Evolutionary conservation across 2,888 invertebrate species (phyloP).

Genomic region (Chalcis sispes): DNA sequence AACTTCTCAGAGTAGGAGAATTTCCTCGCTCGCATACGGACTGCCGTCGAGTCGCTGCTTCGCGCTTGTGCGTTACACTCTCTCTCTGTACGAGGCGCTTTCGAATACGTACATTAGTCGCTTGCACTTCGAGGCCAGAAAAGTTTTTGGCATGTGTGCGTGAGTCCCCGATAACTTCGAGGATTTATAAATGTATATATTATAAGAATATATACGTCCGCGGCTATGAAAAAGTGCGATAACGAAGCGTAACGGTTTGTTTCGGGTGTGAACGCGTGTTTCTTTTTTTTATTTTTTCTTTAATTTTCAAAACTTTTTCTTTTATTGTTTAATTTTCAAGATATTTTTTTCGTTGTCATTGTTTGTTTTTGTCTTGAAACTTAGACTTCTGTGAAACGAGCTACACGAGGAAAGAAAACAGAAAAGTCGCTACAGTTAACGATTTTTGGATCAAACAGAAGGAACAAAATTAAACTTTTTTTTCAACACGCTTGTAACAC

Average conservation of each 20-base stretch:
- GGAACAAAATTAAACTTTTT: conserved; percentile 5
- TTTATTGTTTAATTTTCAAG: background rate
- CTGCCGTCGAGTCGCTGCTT: too few relatives aligned
- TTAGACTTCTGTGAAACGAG: conserved; percentile 12
- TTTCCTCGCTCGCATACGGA: conserved; percentile 23
- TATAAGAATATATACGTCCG: too few relatives aligned
- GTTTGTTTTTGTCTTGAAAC: background rate
- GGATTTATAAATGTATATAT: too few relatives aligned
- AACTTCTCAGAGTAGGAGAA: conserved; percentile 10
- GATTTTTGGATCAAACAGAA: background rate
- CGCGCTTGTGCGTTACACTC: too few relatives aligned
- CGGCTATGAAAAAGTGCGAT: conserved; percentile 49
- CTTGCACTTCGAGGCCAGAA: background rate
- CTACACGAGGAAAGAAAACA: background rate
- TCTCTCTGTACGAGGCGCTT: background rate
- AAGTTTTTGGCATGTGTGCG: background rate
- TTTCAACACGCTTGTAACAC: conserved; percentile 31
- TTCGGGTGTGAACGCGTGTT: conserved; percentile 52
- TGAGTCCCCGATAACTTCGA: too few relatives aligned
- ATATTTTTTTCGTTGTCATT: background rate
- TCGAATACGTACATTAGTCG: too few relatives aligned
- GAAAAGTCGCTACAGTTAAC: background rate
- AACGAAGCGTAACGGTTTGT: conserved; percentile 25
- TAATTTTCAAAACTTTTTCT: background rate
- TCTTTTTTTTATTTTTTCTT: conserved; percentile 1